Evolutionary conservation across 23 tunicate genomes (phyloP).

Genomic region (Styela clava): DNA sequence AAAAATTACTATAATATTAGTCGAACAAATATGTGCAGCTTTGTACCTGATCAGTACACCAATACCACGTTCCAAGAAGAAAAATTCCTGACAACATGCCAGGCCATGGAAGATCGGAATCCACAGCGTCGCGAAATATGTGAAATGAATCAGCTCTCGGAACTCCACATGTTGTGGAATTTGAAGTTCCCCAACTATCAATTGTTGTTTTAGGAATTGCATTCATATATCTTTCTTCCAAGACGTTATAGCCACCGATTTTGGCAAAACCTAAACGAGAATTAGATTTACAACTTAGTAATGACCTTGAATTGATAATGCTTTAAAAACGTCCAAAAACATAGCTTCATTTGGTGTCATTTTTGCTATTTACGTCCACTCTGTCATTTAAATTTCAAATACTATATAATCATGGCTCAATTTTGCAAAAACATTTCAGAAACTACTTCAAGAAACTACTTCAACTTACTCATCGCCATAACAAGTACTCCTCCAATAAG

Average conservation of each 20-base stretch:
- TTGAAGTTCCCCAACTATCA: slow-evolving; percentile 36
- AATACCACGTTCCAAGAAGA: slow-evolving; percentile 78
- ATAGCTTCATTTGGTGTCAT: no score
- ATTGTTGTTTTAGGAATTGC: slow-evolving; percentile 60
- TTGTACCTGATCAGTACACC: slow-evolving; percentile 92
- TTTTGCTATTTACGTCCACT: no score
- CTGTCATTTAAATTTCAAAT: no score
- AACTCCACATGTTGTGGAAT: slow-evolving; percentile 59
- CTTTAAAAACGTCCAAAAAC: no score
- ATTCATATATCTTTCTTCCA: slow-evolving; percentile 55
- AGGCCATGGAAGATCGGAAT: slow-evolving; percentile 85
- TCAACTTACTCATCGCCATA: slow-evolving; percentile 47
- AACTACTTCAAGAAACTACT: no score
- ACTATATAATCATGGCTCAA: no score
- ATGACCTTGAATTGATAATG: no score
- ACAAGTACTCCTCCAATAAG: slow-evolving; percentile 76
- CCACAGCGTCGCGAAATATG: slow-evolving; percentile 60
- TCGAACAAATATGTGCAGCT: no score
- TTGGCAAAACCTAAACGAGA: slow-evolving; percentile 64
- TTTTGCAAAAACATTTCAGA: no score
- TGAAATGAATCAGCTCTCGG: slow-evolving; percentile 77
- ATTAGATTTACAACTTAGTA: no score
- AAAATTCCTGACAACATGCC: slow-evolving; percentile 80
- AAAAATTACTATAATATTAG: no score
- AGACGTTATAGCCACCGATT: slow-evolving; percentile 69